Evolutionary conservation across 2,888 invertebrate species (phyloP).

Genomic region (Fabriciana adippe): DNA sequence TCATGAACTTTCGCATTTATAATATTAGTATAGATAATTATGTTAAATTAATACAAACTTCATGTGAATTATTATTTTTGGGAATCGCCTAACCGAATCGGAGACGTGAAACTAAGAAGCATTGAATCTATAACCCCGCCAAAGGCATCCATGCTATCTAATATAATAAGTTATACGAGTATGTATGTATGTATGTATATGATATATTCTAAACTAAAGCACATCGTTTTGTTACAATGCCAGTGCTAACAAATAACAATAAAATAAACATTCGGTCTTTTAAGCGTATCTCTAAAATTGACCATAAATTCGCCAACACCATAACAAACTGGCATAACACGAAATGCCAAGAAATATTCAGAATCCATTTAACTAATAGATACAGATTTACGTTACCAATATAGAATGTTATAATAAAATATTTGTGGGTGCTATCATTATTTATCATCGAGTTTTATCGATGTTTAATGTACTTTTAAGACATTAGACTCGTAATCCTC

Average conservation of each 20-base stretch:
- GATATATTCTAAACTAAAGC: not conserved
- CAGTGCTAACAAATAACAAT: constrained; percentile 2
- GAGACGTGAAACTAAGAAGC: too few relatives aligned
- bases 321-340: constrained; percentile 19
- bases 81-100: too few relatives aligned
- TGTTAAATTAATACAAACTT: too few relatives aligned
- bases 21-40: too few relatives aligned
- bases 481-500: not conserved
- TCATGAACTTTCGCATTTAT: too few relatives aligned
- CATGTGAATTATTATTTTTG: too few relatives aligned
- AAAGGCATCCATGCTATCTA: too few relatives aligned
- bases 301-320: constrained; percentile 24
- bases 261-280: not conserved
- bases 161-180: too few relatives aligned
- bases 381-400: constrained; percentile 33
- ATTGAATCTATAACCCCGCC: too few relatives aligned
- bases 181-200: too few relatives aligned
- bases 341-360: constrained; percentile 31
- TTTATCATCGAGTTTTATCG: not conserved
- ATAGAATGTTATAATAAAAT: constrained; percentile 12
- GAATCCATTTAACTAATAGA: constrained; percentile 35
- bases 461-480: not conserved
- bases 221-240: constrained; percentile 1
- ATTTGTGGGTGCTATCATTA: not conserved
- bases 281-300: constrained; percentile 17